These are phyloP conservation scores for Pseudorhiza aurosa DNA, from an alignment of 30 jellyfish, hydroid and myxozoan species.

Conservation along the genomic window DNA sequence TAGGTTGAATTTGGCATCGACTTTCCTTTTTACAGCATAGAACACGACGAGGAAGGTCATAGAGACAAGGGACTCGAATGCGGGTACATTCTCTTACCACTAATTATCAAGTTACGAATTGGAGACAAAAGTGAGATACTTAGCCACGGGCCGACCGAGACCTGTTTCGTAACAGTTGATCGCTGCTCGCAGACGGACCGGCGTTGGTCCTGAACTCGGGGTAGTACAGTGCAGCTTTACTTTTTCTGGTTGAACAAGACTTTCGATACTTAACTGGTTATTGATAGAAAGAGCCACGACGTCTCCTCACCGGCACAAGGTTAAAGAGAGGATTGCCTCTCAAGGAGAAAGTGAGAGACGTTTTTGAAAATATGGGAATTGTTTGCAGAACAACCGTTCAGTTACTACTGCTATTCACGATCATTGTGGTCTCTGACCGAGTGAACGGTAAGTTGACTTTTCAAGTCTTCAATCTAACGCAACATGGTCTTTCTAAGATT, in stretches of 20 bases:
- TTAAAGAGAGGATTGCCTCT: not conserved
- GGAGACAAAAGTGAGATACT: conserved; percentile 21
- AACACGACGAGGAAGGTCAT: not conserved
- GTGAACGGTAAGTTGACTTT: conserved; percentile 13
- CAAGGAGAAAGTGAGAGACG: not conserved
- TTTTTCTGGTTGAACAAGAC: too few species aligned
- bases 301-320: too few species aligned
- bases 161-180: conserved; percentile 50
- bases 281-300: too few species aligned
- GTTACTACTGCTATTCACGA: not conserved
- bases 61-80: conserved; percentile 18
- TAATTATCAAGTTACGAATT: conserved; percentile 64
- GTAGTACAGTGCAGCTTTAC: conserved; percentile 27
- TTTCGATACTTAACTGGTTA: too few species aligned
- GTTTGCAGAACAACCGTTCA: not conserved
- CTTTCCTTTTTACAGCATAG: too few species aligned
- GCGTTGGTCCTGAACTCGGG: conserved; percentile 4
- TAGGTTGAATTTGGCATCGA: not conserved
- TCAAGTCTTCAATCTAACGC: too few species aligned
- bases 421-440: not conserved
- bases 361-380: conserved; percentile 41
- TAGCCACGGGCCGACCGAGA: conserved; percentile 34
- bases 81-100: conserved; percentile 47
- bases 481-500: too few species aligned
- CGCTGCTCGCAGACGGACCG: conserved; percentile 75